Conservation (phyloP, 2,888 invertebrate species). For the Agonopterix subpropinquella region DNA sequence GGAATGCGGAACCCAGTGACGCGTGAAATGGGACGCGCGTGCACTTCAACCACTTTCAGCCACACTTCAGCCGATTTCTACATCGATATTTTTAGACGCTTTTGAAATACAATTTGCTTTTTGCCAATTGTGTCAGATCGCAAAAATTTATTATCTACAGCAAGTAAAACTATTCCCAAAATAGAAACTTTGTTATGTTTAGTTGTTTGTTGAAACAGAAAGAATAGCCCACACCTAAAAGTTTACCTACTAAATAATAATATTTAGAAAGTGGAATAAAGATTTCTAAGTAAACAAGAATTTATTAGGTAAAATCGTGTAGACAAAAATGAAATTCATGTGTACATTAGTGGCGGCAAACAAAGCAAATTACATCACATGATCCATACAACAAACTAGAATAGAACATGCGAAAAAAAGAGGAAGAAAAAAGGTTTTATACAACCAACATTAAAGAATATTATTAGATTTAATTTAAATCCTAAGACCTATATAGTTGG, state of each 20-base stretch:
- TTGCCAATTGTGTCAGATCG: slow-evolving; percentile 42
- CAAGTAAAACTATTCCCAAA: too few species aligned
- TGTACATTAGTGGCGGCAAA: slow-evolving; percentile 36
- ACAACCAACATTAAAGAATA: not conserved
- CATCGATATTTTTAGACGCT: slow-evolving; percentile 32
- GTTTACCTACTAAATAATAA: slow-evolving; percentile 6
- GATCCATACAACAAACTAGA: not conserved
- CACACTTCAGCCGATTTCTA: slow-evolving; percentile 12
- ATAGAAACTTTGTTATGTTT: not conserved
- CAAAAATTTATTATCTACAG: slow-evolving; percentile 25
- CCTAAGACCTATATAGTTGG: too few species aligned
- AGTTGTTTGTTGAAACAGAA: slow-evolving; percentile 19
- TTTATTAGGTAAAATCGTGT: slow-evolving; percentile 1
- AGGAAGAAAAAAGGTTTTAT: not conserved
- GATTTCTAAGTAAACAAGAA: not conserved
- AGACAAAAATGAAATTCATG: slow-evolving; percentile 2
- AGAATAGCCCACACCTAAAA: slow-evolving; percentile 15
- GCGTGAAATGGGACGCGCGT: slow-evolving; percentile 25
- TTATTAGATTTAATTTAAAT: not conserved
- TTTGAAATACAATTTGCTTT: slow-evolving; percentile 29
- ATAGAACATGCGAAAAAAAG: slow-evolving; percentile 2
- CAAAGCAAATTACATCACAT: slow-evolving; percentile 14
- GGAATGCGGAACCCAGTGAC: slow-evolving; percentile 36
- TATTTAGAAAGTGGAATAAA: not conserved
- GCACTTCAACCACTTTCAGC: slow-evolving; percentile 26